Percentiles rank a stretch among this genome's conserved stretches.
phyloP scores from a whole-genome alignment of 1,140 invertebrate species.

The Cydia splendana region DNA sequence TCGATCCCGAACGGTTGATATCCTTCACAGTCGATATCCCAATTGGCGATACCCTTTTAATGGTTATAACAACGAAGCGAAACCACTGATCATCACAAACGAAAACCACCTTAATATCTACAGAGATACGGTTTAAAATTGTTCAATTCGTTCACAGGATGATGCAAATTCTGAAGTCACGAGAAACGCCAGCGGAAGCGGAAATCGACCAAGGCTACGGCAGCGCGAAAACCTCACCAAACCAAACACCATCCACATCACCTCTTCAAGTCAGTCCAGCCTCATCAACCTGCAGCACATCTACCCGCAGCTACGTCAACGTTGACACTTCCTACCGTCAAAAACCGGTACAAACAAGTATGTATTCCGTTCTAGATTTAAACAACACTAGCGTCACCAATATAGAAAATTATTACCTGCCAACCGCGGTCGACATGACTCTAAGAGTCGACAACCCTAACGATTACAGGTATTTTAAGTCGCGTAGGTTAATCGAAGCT shows the following conservation, averaged over 20 bases:
- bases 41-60: slow-evolving; percentile 22
- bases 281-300: slow-evolving; percentile 55
- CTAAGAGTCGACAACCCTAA: slow-evolving; percentile 55
- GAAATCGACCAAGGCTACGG: slow-evolving; percentile 68
- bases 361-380: slow-evolving; percentile 56
- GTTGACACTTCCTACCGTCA: slow-evolving; percentile 51
- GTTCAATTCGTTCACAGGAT: slow-evolving; percentile 52
- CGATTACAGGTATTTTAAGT: slow-evolving; percentile 61
- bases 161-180: slow-evolving; percentile 69
- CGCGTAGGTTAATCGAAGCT: slow-evolving; percentile 60
- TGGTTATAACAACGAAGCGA: slow-evolving; percentile 72
- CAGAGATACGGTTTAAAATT: neutral
- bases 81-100: slow-evolving; percentile 46
- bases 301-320: slow-evolving; percentile 46
- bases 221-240: slow-evolving; percentile 66
- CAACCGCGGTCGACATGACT: slow-evolving; percentile 49
- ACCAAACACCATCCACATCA: slow-evolving; percentile 60
- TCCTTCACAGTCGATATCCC: slow-evolving; percentile 42
- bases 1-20: slow-evolving; percentile 64
- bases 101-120: neutral
- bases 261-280: slow-evolving; percentile 58
- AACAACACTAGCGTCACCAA: slow-evolving; percentile 45
- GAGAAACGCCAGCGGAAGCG: slow-evolving; percentile 51
- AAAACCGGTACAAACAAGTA: slow-evolving; percentile 41
- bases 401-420: slow-evolving; percentile 51